Percentiles rank a stretch among this genome's conserved stretches.
These are phyloP conservation scores for Drosophila mimetica DNA, from an alignment of 2,888 invertebrate genomes.

Conservation along the genomic window DNA sequence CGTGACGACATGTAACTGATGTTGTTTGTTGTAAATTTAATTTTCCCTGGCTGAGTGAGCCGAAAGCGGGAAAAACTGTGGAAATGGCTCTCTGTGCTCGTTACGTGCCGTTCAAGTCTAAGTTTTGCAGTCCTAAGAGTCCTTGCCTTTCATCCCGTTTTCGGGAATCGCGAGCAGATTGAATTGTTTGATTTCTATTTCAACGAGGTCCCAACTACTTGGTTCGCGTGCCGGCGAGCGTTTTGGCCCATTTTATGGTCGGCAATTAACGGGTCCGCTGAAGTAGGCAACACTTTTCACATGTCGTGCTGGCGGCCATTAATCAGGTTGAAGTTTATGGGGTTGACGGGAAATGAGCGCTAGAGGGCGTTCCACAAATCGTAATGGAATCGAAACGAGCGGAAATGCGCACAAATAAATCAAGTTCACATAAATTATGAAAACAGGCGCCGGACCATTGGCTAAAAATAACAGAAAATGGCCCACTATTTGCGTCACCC, in stretches of 20 bases:
- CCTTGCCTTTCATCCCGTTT: conserved; percentile 25
- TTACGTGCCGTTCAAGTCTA: conserved; percentile 17
- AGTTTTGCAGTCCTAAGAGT: conserved; percentile 18
- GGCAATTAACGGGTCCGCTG: conserved; percentile 68
- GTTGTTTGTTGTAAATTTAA: conserved; percentile 74
- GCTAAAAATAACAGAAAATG: conserved; percentile 39
- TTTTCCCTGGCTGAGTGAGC: conserved; percentile 57
- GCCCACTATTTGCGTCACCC: conserved; percentile 40
- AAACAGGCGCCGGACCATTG: conserved; percentile 30
- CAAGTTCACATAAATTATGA: conserved; percentile 56
- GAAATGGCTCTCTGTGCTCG: conserved; percentile 7
- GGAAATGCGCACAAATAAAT: conserved; percentile 67
- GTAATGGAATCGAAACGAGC: conserved; percentile 66
- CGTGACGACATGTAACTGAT: conserved; percentile 56
- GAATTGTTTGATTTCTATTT: conserved; percentile 52
- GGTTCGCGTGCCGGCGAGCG: conserved; percentile 58
- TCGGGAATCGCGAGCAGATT: conserved; percentile 50
- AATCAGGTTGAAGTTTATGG: conserved; percentile 55
- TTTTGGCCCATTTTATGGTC: conserved; percentile 69
- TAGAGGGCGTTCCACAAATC: too few relatives aligned
- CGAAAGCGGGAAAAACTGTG: conserved; percentile 4
- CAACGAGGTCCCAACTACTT: neutral
- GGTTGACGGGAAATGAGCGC: too few relatives aligned
- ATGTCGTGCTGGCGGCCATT: conserved; percentile 65
- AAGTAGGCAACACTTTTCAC: conserved; percentile 65